phyloP scores from a whole-genome alignment of 2,113 vertebrate species.

The Ceratotherium simum region DNA sequence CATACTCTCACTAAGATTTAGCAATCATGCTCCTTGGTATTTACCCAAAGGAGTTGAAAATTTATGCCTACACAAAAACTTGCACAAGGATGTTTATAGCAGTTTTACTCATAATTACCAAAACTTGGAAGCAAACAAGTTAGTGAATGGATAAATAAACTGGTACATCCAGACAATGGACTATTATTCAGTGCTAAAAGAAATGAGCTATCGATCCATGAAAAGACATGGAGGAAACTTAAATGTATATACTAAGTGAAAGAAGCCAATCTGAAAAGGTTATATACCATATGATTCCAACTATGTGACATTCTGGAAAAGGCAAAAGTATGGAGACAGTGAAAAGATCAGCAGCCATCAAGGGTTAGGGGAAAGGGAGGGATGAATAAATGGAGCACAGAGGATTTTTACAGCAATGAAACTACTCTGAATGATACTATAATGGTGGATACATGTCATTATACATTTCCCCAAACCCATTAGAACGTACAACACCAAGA shows the following conservation, averaged over 20 bases:
- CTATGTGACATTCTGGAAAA: not conserved
- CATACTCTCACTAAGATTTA: not conserved
- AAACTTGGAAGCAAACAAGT: not conserved
- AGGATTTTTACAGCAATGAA: not conserved
- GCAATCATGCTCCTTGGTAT: not conserved
- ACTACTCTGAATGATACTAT: not conserved
- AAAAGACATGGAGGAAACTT: not conserved
- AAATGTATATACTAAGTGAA: not conserved
- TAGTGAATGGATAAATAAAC: not conserved
- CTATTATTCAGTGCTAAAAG: not conserved
- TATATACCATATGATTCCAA: not conserved
- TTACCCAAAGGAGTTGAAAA: not conserved
- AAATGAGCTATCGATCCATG: not conserved
- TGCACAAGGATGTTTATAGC: not conserved
- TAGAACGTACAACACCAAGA: not conserved
- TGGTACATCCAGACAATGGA: not conserved
- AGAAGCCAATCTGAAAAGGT: not conserved
- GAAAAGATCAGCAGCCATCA: not conserved
- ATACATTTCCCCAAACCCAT: not conserved
- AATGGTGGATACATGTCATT: not conserved
- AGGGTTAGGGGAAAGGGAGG: not conserved
- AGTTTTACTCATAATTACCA: not conserved
- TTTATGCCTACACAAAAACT: not conserved
- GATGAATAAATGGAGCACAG: not conserved
- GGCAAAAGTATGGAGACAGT: not conserved